Evolutionary conservation across 1,140 invertebrate species (phyloP), one percentile per base, ranked within the genome.

Genomic region (Carcinoscorpius rotundicauda): DNA sequence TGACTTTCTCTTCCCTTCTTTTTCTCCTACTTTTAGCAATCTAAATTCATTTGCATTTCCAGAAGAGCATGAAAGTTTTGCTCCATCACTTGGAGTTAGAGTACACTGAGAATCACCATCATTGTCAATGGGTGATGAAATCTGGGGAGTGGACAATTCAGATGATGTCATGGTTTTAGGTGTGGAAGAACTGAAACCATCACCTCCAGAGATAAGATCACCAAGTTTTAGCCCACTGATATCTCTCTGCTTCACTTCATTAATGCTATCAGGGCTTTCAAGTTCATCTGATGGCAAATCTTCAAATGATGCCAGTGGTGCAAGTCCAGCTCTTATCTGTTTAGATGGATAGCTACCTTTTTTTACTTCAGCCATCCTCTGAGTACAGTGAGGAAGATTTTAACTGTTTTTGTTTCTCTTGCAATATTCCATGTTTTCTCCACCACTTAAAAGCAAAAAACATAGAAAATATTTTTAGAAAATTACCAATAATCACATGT

Each of bases 231-330:
- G 29, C 29, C 29, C 29, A 29, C 29, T 29, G 29, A 29, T 29
- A 29, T 29, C 29, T 29, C 29, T 29, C 29, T 29, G 29, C 29
- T 29, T 29, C 29, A 29, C 29, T 29, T 29, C 29, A 1, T 29
- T 29, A 5, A 58, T 51, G 29, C 81, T 82, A 66, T 84, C 82
- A 6, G 85, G 83, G 73, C 82, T 85, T 60, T 84, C 84, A 68
- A 78, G 70, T 79, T 90, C 82, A 67, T 71, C 70, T 78, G 91
- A 89, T 71, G 87, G 88, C 72, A 89, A 82, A 80, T 91, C 89
- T 81, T 92, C 89, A 78, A 93, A 91, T 68, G 90, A 93, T 75
- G 91, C 91, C 77, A 93, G 88, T 74, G 91, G 91, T 73, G 91
- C 91, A 75, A 88, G 88, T 77, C 89, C 89, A 82, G 88, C 85